Evolutionary conservation across 2,888 invertebrate species (phyloP).

Genomic region (Thera britannica): DNA sequence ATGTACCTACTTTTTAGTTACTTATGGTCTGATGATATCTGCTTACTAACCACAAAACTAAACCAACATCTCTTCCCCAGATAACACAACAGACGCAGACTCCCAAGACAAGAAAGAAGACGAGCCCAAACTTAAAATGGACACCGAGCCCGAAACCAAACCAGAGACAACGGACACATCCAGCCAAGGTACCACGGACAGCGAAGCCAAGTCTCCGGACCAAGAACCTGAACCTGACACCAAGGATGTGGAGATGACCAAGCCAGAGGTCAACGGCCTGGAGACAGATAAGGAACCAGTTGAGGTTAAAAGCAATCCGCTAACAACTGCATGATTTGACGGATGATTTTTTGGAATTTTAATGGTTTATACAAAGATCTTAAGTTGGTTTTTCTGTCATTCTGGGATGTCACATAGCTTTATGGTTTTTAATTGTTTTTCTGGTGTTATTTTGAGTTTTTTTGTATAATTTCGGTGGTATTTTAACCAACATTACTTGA

Average conservation of each 20-base stretch:
- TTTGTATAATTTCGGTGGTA: too few species aligned
- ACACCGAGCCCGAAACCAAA: conserved; percentile 52
- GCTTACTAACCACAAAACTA: not conserved
- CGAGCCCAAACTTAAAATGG: conserved; percentile 41
- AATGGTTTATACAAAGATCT: not conserved
- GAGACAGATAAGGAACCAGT: conserved; percentile 47
- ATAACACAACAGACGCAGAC: conserved; percentile 22
- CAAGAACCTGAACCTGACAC: not conserved
- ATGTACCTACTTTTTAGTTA: too few species aligned
- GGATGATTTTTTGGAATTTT: conserved; percentile 7
- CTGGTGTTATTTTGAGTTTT: too few species aligned
- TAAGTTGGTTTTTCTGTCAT: too few species aligned
- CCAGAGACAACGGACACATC: conserved; percentile 67
- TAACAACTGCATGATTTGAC: conserved; percentile 66
- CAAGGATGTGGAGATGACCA: conserved; percentile 30
- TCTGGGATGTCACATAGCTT: too few species aligned
- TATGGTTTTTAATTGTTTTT: too few species aligned
- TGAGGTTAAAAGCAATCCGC: conserved; percentile 50
- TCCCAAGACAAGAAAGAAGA: conserved; percentile 42
- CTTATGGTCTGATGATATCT: too few species aligned
- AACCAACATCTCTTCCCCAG: conserved; percentile 7
- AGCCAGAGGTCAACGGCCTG: conserved; percentile 60
- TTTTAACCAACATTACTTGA: too few species aligned
- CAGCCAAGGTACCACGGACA: conserved; percentile 63
- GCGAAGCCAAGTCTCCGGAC: conserved; percentile 49